Evolutionary conservation across 1,140 invertebrate genomes (phyloP).

Genomic region (Lysiphlebus fabarum): DNA sequence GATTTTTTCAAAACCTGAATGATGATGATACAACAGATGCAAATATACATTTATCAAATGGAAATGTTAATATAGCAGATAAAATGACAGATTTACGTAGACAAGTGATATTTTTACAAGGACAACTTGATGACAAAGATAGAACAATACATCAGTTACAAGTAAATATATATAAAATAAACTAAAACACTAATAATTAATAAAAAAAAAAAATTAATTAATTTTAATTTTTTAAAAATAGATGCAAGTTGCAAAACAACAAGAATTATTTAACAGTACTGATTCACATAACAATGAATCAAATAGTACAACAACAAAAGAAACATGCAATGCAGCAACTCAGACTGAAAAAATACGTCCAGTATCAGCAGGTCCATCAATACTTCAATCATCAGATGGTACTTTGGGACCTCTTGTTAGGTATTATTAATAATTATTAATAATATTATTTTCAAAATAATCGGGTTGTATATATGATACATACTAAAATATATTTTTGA

Average conservation of each 20-base stretch:
- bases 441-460: slow-evolving; percentile 37
- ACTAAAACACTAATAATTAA: slow-evolving; percentile 4
- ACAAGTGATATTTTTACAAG: slow-evolving; percentile 75
- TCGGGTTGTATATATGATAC: slow-evolving; percentile 24
- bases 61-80: slow-evolving; percentile 55
- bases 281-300: slow-evolving; percentile 35
- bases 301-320: slow-evolving; percentile 32
- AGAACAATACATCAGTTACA: slow-evolving; percentile 65
- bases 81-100: slow-evolving; percentile 74
- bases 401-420: slow-evolving; percentile 59
- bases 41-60: slow-evolving; percentile 46
- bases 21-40: slow-evolving; percentile 47
- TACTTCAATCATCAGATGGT: slow-evolving; percentile 56
- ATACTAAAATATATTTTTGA: slow-evolving; percentile 27
- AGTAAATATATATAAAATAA: slow-evolving; percentile 44
- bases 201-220: too few species aligned
- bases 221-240: slow-evolving; percentile 18
- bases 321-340: slow-evolving; percentile 65
- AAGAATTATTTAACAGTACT: slow-evolving; percentile 37
- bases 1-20: slow-evolving; percentile 66
- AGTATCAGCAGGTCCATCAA: slow-evolving; percentile 59
- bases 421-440: slow-evolving; percentile 41
- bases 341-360: slow-evolving; percentile 71
- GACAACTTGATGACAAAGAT: slow-evolving; percentile 71
- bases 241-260: slow-evolving; percentile 48